Evolutionary conservation across 1,140 invertebrate genomes (phyloP), one percentile per base, ranked within the genome.

Genomic region (Maniola jurtina): DNA sequence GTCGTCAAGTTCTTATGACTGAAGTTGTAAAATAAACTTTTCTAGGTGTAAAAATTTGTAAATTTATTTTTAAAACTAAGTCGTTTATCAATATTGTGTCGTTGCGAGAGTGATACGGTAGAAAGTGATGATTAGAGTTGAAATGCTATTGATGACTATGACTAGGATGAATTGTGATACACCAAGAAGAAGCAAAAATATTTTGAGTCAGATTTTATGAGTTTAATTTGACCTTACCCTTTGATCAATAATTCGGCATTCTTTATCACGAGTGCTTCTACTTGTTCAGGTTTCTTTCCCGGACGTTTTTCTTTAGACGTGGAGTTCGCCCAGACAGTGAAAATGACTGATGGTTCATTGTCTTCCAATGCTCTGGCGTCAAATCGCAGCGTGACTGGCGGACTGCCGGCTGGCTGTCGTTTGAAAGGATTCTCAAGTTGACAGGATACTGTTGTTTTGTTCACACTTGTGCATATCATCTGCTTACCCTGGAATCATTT

Each of bases 341-440:
- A 96, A 34, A 92, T 81, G 11, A 98, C 89, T 40, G 93, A 90
- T 0, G 92, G 92, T 78, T 95, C 94, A 36, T 93, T 93, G 66
- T 95, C 95, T 72, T 94, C 93, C 13, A 96, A 83, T 25, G 93
- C 93, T 72, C 94, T 94, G 0, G 96, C 95, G 83, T 97, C 95
- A 81, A 98, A 98, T 55, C 95, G 91, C 14, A 98, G 92, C 70
- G 93, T 93, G 55, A 97, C 92, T 47, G 92, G 93, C 0, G 88
- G 81, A 14, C 78, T 83, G 7, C 92, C 86, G 33, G 86, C 81
- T 34, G 93, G 86, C 55, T 94, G 92, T 73, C 92, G 93, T 75
- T 95, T 94, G 76, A 98, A 96, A 0, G 98, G 98, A 91, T 99
- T 99, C 33, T 97, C 97, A 36, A 99, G 91, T 13, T 94, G 93